Evolutionary conservation across 2,797 vertebrate genomes (phyloP).

Genomic region (Hydrolagus colliei): DNA sequence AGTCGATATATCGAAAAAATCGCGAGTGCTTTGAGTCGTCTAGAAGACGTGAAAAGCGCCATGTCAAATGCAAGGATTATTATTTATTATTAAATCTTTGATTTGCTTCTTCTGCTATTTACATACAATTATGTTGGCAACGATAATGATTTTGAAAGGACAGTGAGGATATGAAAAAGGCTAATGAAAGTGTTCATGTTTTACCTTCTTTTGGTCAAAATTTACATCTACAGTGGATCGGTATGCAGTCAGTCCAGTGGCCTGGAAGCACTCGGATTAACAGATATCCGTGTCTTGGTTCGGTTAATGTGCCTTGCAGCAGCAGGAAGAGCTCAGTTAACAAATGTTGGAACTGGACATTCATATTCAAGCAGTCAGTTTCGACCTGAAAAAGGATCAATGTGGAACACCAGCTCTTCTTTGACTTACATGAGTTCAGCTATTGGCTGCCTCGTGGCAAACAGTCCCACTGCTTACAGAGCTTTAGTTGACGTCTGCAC

Average conservation of each 20-base stretch:
- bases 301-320: conserved; percentile 67
- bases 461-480: conserved; percentile 58
- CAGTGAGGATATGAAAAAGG: too few relatives aligned
- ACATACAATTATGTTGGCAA: background rate
- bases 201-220: conserved; percentile 10
- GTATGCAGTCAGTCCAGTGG: conserved; percentile 58
- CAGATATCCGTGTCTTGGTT: conserved; percentile 67
- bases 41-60: too few relatives aligned
- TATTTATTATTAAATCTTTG: too few relatives aligned
- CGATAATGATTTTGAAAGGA: background rate
- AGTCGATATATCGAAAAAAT: too few relatives aligned
- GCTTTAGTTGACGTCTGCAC: conserved; percentile 71
- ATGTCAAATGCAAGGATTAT: too few relatives aligned
- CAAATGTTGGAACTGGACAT: conserved; percentile 42
- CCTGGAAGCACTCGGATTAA: conserved; percentile 64
- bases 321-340: conserved; percentile 57
- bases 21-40: too few relatives aligned
- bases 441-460: conserved; percentile 63
- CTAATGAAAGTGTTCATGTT: background rate
- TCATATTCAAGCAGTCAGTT: background rate
- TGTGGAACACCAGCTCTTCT: conserved; percentile 45
- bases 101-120: background rate
- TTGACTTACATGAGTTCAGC: conserved; percentile 65
- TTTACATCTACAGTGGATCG: conserved; percentile 45
- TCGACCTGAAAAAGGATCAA: conserved; percentile 14